phyloP scores from a whole-genome alignment of 2,888 invertebrate species.

The Rosalia funebris region DNA sequence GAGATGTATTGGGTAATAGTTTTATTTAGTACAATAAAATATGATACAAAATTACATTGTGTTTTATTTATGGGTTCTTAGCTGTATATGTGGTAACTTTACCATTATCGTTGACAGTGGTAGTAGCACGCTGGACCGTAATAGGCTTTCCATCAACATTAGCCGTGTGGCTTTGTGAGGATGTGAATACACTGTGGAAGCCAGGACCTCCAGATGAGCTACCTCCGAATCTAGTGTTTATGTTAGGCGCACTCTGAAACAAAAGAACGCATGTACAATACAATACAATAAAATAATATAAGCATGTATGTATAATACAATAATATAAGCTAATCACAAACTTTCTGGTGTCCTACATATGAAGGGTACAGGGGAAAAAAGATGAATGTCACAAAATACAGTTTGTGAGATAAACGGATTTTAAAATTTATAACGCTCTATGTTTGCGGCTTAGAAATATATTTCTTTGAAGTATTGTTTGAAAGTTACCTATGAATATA shows the following conservation, averaged over 20 bases:
- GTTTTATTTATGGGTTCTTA: constrained; percentile 57
- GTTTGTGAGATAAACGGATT: too few relatives aligned
- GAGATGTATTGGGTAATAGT: too few relatives aligned
- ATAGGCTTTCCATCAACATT: constrained; percentile 71
- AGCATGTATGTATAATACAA: neutral
- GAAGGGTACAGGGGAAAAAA: too few relatives aligned
- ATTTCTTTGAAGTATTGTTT: too few relatives aligned
- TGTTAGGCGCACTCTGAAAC: too few relatives aligned
- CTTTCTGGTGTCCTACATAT: too few relatives aligned
- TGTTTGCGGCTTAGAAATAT: too few relatives aligned
- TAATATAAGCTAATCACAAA: neutral
- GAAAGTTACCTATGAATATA: too few relatives aligned
- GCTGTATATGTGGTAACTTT: constrained; percentile 73
- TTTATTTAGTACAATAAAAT: constrained; percentile 5
- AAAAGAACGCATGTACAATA: too few relatives aligned
- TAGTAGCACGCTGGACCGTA: constrained; percentile 70
- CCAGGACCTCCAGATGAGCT: constrained; percentile 51
- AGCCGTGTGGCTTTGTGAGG: constrained; percentile 70
- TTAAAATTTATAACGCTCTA: too few relatives aligned
- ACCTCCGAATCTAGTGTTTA: constrained; percentile 62
- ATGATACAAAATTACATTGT: constrained; percentile 7
- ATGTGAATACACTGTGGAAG: constrained; percentile 70
- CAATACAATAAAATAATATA: neutral
- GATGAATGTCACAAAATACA: too few relatives aligned
- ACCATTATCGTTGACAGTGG: constrained; percentile 79